These are phyloP conservation scores for Microtus pennsylvanicus DNA, from an alignment of 2,113 vertebrate genomes.

Conservation along the genomic window DNA sequence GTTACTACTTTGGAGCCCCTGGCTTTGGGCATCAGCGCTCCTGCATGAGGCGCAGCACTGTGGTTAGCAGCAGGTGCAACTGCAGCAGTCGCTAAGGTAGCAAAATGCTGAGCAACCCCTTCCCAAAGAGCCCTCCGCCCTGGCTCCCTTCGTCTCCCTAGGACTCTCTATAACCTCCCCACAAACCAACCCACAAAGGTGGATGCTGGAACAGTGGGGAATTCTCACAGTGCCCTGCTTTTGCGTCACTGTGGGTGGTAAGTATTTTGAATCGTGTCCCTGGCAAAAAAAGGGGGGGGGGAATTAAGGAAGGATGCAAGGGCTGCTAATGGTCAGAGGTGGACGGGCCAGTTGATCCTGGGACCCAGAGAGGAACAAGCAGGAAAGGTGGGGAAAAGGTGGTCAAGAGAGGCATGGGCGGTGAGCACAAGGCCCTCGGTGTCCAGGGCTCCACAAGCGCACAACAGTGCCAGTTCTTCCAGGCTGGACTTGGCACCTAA, in stretches of 20 bases:
- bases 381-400: background rate
- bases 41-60: background rate
- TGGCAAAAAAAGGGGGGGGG: too few relatives aligned
- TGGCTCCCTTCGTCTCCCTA: background rate
- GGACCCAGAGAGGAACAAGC: background rate
- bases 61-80: background rate
- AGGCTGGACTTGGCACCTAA: slow-evolving; percentile 84
- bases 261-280: background rate
- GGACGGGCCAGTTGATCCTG: background rate
- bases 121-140: background rate
- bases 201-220: background rate
- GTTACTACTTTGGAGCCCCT: background rate
- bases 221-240: background rate
- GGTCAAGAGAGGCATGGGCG: background rate
- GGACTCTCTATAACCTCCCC: background rate
- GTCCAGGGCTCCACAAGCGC: background rate
- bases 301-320: background rate
- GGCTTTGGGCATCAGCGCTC: background rate
- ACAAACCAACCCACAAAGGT: background rate
- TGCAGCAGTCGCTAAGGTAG: background rate
- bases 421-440: background rate
- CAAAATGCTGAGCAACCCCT: background rate
- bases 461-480: slow-evolving; percentile 85
- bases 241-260: background rate
- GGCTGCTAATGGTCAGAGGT: background rate